Evolutionary conservation across 2,113 vertebrate species (phyloP).

Genomic region (Actinemys pallida): DNA sequence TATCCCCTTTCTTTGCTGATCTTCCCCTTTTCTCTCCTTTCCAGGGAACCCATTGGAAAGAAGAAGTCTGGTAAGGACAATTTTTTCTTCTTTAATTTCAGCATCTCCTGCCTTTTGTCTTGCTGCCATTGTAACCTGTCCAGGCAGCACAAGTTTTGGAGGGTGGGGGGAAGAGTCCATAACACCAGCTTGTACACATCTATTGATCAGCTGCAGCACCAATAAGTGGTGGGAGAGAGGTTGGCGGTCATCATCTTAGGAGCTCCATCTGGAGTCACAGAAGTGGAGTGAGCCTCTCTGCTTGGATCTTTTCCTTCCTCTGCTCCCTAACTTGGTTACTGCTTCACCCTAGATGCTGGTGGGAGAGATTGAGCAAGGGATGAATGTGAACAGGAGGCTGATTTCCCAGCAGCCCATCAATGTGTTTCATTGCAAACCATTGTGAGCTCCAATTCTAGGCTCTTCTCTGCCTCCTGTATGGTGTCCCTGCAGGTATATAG

Average conservation of each 20-base stretch:
- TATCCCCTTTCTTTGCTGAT: not conserved
- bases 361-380: not conserved
- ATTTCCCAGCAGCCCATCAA: not conserved
- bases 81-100: not conserved
- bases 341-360: not conserved
- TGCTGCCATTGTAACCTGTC: not conserved
- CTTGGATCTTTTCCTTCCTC: not conserved
- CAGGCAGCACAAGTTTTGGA: not conserved
- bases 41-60: slow-evolving; percentile 93
- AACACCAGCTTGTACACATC: not conserved
- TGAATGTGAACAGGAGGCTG: not conserved
- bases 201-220: not conserved
- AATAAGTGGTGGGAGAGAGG: not conserved
- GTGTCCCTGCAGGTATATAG: rapidly evolving
- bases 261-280: not conserved
- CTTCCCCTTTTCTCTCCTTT: slow-evolving; percentile 69
- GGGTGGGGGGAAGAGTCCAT: not conserved
- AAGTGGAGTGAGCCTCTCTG: not conserved
- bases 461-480: not conserved
- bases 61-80: slow-evolving; percentile 92
- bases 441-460: rapidly evolving
- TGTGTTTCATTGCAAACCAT: not conserved
- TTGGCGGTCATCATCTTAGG: not conserved
- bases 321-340: not conserved
- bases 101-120: not conserved